Evolutionary conservation across 1,140 invertebrate species (phyloP).

Genomic region (Zaprionus taronus): DNA sequence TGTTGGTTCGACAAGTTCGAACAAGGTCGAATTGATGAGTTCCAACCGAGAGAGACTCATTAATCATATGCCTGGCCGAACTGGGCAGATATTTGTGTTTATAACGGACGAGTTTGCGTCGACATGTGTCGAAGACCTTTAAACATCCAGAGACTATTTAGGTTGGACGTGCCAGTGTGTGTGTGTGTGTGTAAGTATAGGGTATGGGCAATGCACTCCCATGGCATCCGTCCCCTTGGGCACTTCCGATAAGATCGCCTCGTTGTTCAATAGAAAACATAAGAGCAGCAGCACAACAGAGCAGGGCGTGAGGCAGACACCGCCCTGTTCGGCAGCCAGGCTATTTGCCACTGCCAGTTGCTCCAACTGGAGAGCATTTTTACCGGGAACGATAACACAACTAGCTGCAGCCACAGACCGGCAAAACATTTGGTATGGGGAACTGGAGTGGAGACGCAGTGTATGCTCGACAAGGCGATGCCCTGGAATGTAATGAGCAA

Average conservation of each 20-base stretch:
- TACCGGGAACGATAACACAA: constrained; percentile 52
- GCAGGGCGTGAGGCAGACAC: constrained; percentile 13
- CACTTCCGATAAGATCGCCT: constrained; percentile 77
- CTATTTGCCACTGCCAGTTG: constrained; percentile 35
- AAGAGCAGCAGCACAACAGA: constrained; percentile 20
- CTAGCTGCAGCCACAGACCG: constrained; percentile 29
- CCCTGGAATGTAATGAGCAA: constrained; percentile 15
- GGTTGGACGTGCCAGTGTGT: not conserved
- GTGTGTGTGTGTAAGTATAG: constrained; percentile 6
- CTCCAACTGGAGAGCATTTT: constrained; percentile 38
- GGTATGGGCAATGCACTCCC: constrained; percentile 22
- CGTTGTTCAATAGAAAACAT: constrained; percentile 68
- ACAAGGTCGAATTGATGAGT: constrained; percentile 34
- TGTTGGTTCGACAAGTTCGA: constrained; percentile 18
- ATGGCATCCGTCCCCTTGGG: constrained; percentile 42
- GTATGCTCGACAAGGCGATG: constrained; percentile 12
- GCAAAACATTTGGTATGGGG: constrained; percentile 19
- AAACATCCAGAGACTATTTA: constrained; percentile 13
- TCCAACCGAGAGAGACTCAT: constrained; percentile 19
- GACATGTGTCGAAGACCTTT: constrained; percentile 20
- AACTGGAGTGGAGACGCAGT: not conserved
- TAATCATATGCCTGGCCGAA: constrained; percentile 30
- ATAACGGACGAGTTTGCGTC: constrained; percentile 21
- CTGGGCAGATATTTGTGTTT: constrained; percentile 14
- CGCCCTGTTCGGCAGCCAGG: constrained; percentile 16